phyloP scores from a whole-genome alignment of 2,888 invertebrate species.

The Eumacrocentrus americanus region DNA sequence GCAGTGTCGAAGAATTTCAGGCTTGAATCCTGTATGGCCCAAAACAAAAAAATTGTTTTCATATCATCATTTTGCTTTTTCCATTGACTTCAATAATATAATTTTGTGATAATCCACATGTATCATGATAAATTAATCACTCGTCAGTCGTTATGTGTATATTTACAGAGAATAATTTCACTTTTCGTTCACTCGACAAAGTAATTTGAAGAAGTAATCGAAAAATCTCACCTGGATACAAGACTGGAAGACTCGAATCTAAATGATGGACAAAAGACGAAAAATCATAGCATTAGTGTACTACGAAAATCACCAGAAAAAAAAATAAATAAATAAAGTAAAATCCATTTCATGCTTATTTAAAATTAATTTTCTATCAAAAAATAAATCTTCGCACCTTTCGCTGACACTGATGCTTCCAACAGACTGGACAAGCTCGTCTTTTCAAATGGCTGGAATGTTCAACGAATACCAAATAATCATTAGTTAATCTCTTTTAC shows the following conservation, averaged over 20 bases:
- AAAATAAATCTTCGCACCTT: conserved; percentile 52
- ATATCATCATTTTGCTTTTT: background rate
- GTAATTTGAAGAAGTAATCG: background rate
- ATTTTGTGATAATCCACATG: background rate
- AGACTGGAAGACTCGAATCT: conserved; percentile 53
- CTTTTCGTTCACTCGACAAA: background rate
- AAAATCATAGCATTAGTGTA: background rate
- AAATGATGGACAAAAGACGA: conserved; percentile 33
- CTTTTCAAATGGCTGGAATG: conserved; percentile 57
- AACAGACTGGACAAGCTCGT: conserved; percentile 61
- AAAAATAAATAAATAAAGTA: conserved; percentile 16
- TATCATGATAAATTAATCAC: too few relatives aligned
- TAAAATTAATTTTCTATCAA: conserved; percentile 17
- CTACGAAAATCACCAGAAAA: conserved; percentile 14
- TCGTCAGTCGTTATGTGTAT: too few relatives aligned
- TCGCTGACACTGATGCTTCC: conserved; percentile 59
- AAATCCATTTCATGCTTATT: conserved; percentile 12
- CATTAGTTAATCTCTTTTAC: conserved; percentile 16
- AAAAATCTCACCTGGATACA: conserved; percentile 57
- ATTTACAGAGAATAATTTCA: background rate
- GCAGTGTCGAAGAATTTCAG: conserved; percentile 57
- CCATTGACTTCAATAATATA: background rate
- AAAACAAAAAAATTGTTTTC: conserved; percentile 28
- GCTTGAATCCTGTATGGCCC: conserved; percentile 53
- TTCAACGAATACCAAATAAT: conserved; percentile 25